These are phyloP conservation scores for Metopolophium dirhodum DNA, from an alignment of 1,140 invertebrate genomes.

Conservation along the genomic window DNA sequence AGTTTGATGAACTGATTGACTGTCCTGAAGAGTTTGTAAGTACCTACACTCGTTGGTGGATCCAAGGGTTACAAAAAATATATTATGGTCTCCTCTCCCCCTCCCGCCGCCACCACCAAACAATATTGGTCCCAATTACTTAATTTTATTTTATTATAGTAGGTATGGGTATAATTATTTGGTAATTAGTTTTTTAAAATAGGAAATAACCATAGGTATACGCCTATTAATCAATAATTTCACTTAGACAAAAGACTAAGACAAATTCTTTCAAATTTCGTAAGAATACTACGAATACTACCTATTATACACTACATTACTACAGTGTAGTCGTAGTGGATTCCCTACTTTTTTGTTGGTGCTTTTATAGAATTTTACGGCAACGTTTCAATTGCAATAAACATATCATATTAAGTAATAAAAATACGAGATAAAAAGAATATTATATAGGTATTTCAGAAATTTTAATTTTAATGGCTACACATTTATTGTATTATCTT, in stretches of 20 bases:
- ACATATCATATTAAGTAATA: too few species aligned
- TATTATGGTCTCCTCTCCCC: not conserved
- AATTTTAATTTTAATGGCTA: too few species aligned
- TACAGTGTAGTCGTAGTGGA: too few species aligned
- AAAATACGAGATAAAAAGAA: too few species aligned
- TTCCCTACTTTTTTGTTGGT: too few species aligned
- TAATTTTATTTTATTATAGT: not conserved
- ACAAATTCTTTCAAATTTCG: not conserved
- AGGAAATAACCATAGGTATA: not conserved
- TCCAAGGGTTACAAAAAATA: not conserved
- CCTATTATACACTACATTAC: too few species aligned
- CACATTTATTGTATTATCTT: too few species aligned
- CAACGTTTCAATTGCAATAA: too few species aligned
- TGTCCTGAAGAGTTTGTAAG: not conserved
- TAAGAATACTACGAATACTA: not conserved
- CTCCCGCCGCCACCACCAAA: not conserved
- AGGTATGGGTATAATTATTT: not conserved
- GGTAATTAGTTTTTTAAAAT: not conserved
- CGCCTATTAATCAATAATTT: too few species aligned
- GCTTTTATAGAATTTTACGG: too few species aligned
- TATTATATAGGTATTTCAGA: too few species aligned
- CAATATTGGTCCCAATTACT: not conserved
- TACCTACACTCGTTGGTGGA: not conserved
- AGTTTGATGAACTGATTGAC: not conserved
- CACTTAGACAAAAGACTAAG: too few species aligned